Evolutionary conservation across 2,888 invertebrate species (phyloP), one percentile per base, ranked within the genome.

Genomic region (Lepidocyrtinus sp.): DNA sequence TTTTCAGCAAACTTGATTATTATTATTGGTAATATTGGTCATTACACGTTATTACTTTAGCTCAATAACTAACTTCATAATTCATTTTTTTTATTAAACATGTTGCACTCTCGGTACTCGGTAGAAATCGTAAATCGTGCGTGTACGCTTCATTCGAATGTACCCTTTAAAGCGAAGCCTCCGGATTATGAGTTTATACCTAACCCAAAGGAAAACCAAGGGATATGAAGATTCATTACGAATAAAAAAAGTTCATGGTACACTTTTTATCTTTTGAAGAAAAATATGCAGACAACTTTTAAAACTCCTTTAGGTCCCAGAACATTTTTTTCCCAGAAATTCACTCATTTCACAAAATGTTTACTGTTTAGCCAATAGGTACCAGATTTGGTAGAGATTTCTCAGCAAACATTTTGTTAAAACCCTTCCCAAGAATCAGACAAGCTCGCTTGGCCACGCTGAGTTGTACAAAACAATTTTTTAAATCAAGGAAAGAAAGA

Each of bases 1-100:
- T 26, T 45, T 24, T 63, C 27, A 26, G 1, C 59, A 63, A 62
- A 69, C 36, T 68, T 59, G 59, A 75, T 68, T 73, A 71, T 24
- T 45, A 62, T 61, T 12, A 61, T 75, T 55, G 36, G 61, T 24
- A 22, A 59, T 65, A 72, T 50, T 72, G 27, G 27, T 21, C 62
- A 63, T 62, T 46, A 67, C 50, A 12, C 50, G 15, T 62, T 59
- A 61, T 45, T 73, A 21, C 24, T n/a, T 7, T 45, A 45, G 2
- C 12, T n/a, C 15, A 50, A 12, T n/a, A 2, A 50, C 50, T 50
- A 50, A 50, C 12, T 50, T 50, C 50, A 50, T 50, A 36, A 50
- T 12, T 50, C 50, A 50, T n/a, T n/a, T 50, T 50, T n/a, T 50
- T 12, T 2, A 50, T 50, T 2, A 50, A 50, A 12, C 15, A 50